Evolutionary conservation across 2,797 vertebrate species (phyloP).

Genomic region (Enteromius afrohamiltoni): DNA sequence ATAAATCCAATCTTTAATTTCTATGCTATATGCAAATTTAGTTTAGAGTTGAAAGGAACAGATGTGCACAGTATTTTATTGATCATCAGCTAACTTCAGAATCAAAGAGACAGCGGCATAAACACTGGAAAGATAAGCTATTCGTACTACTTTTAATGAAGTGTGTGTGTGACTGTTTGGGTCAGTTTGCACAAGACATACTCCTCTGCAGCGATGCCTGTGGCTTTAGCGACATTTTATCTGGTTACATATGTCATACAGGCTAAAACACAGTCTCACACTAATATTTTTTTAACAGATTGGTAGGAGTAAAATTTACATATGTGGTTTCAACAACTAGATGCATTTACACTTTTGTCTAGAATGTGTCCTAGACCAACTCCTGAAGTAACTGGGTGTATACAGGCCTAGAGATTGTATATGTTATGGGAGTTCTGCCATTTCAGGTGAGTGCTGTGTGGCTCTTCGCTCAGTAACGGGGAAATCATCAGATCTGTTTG

Average conservation of each 20-base stretch:
- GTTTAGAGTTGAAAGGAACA: neutral
- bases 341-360: neutral
- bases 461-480: constrained; percentile 74
- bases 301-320: neutral
- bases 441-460: constrained; percentile 83
- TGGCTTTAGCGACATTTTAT: neutral
- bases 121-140: neutral
- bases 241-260: neutral
- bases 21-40: neutral
- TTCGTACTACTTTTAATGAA: neutral
- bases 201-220: too few relatives aligned
- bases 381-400: neutral
- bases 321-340: neutral
- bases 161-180: neutral
- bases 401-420: neutral
- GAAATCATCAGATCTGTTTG: constrained; percentile 75
- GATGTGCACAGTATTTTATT: neutral
- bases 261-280: neutral
- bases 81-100: neutral
- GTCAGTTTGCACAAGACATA: neutral
- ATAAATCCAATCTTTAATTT: neutral
- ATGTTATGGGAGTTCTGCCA: constrained; percentile 5
- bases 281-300: neutral
- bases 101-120: neutral
- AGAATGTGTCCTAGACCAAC: neutral